Percentiles rank a stretch among this genome's conserved stretches.
Conservation (phyloP, 1,140 invertebrate genomes). For the Brachystomella parvula region DNA sequence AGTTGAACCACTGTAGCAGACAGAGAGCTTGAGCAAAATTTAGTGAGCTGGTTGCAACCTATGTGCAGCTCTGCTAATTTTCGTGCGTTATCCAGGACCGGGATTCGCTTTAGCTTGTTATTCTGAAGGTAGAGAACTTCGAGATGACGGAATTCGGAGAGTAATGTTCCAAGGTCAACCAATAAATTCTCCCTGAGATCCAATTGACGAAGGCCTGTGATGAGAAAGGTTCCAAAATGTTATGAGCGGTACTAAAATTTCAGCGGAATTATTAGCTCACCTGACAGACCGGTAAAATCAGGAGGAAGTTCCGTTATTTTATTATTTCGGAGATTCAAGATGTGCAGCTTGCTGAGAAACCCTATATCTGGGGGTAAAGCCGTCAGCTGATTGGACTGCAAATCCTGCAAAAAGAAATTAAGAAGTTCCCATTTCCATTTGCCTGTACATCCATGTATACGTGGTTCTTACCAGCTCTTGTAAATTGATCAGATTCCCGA, state of each 20-base stretch:
- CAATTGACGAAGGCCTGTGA: slow-evolving; percentile 49
- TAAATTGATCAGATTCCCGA: slow-evolving; percentile 43
- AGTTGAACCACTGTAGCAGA: slow-evolving; percentile 26
- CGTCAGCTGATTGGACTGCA: slow-evolving; percentile 53
- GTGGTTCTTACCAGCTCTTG: slow-evolving; percentile 44
- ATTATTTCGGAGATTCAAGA: slow-evolving; percentile 54
- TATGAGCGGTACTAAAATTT: no score
- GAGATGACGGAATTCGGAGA: slow-evolving; percentile 70
- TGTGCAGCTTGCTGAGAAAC: slow-evolving; percentile 50
- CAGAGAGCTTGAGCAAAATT: slow-evolving; percentile 27
- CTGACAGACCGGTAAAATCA: slow-evolving; percentile 23
- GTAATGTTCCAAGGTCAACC: slow-evolving; percentile 54
- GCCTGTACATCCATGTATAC: no score
- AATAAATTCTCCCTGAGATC: slow-evolving; percentile 55
- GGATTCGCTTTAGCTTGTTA: slow-evolving; percentile 24
- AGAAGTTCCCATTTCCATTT: slow-evolving; percentile 7
- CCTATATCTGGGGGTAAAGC: slow-evolving; percentile 52
- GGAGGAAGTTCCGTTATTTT: slow-evolving; percentile 34
- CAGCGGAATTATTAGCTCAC: slow-evolving; percentile 20
- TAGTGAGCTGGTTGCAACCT: slow-evolving; percentile 36
- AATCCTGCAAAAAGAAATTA: slow-evolving; percentile 47
- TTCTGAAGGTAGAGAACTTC: slow-evolving; percentile 70
- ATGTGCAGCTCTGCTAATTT: slow-evolving; percentile 39
- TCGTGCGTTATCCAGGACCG: slow-evolving; percentile 16
- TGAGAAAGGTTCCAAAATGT: slow-evolving; percentile 18